phyloP scores from a whole-genome alignment of 53 echinoderm and acorn worm species.

The Zoroaster sp. region DNA sequence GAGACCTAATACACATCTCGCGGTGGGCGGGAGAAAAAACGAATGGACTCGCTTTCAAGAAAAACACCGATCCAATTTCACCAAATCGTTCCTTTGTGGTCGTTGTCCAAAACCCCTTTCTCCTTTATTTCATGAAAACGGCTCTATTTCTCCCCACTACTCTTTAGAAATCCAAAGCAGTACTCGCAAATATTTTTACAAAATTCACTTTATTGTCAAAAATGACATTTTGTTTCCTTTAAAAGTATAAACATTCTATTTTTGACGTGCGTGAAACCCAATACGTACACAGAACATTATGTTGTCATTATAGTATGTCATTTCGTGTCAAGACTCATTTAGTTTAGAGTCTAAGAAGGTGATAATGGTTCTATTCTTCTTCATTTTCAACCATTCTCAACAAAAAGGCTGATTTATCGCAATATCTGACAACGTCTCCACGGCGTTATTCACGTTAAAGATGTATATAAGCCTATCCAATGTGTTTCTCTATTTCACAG shows the following conservation, averaged over 20 bases:
- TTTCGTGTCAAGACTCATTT: too few species aligned
- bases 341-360: too few species aligned
- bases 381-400: too few species aligned
- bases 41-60: neutral
- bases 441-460: too few species aligned
- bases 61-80: conserved; percentile 47
- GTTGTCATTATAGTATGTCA: too few species aligned
- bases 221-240: neutral
- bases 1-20: neutral
- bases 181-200: neutral
- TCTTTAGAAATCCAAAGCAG: neutral
- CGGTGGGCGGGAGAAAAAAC: neutral
- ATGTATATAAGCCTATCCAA: too few species aligned
- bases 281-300: neutral
- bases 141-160: neutral
- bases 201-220: too few species aligned
- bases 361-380: too few species aligned
- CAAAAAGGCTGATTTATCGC: too few species aligned
- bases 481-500: too few species aligned
- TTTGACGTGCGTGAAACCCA: neutral
- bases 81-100: neutral
- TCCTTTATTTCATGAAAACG: neutral
- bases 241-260: neutral
- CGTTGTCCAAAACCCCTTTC: neutral
- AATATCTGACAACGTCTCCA: too few species aligned